A percentile compares a stretch with the other conserved stretches of the same genome.
Evolutionary conservation across 2,888 invertebrate species (phyloP).

Genomic region (Agrilus cyanescens): DNA sequence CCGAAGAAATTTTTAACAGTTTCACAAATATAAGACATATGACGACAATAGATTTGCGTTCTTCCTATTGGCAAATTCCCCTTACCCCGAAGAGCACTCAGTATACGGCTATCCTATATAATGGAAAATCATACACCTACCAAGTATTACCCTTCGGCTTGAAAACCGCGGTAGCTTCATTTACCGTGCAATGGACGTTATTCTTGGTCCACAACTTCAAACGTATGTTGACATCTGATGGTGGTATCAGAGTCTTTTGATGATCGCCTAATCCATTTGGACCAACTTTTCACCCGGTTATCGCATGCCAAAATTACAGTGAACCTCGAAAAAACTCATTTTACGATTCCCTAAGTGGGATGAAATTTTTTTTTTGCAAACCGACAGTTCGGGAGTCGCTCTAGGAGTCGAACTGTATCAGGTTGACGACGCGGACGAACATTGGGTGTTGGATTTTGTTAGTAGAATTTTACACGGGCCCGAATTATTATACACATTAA

Average conservation of each 20-base stretch:
- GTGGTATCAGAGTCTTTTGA: too few species aligned
- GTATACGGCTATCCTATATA: too few species aligned
- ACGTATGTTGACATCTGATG: too few species aligned
- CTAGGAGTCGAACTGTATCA: constrained; percentile 3
- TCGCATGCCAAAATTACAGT: too few species aligned
- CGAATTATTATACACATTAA: constrained; percentile 12
- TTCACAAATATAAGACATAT: constrained; percentile 10
- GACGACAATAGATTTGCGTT: constrained; percentile 11
- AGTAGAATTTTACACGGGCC: constrained; percentile 2
- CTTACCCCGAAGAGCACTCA: background rate
- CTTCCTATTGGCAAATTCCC: constrained; percentile 3
- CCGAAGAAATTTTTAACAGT: constrained; percentile 10
- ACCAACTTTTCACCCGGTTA: too few species aligned
- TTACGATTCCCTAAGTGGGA: constrained; percentile 11
- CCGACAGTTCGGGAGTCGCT: constrained; percentile 6
- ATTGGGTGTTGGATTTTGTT: constrained; percentile 6
- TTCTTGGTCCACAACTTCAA: too few species aligned
- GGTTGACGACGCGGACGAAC: constrained; percentile 2
- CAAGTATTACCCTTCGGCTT: too few species aligned
- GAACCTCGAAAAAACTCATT: constrained; percentile 8
- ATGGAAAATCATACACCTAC: too few species aligned
- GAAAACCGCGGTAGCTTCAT: too few species aligned
- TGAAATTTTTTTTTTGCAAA: constrained; percentile 3
- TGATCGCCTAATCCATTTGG: too few species aligned
- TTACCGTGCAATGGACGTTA: too few species aligned